phyloP scores from a whole-genome alignment of 1,140 invertebrate species.

The Metopolophium dirhodum region DNA sequence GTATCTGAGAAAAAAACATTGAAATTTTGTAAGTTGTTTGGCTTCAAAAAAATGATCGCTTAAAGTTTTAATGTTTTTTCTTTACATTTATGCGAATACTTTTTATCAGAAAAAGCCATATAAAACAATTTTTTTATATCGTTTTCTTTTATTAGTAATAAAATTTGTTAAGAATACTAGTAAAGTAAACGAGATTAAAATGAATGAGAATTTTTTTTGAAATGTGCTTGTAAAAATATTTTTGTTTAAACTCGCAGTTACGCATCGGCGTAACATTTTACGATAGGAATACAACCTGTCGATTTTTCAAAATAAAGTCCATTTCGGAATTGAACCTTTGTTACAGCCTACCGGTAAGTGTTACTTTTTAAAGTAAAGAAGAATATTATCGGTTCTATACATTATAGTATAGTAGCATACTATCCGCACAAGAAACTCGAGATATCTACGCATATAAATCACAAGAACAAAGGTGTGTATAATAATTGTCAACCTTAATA shows the following conservation, averaged over 20 bases:
- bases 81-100: neutral
- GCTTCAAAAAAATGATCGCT: neutral
- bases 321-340: neutral
- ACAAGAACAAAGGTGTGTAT: neutral
- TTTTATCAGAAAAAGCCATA: neutral
- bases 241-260: neutral
- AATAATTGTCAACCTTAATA: neutral
- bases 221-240: neutral
- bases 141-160: neutral
- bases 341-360: no score
- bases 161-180: neutral
- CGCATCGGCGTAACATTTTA: neutral
- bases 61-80: slow-evolving; percentile 14
- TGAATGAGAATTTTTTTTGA: neutral
- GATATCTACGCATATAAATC: neutral
- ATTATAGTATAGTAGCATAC: no score
- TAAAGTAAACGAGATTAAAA: neutral
- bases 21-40: neutral
- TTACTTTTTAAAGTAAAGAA: neutral
- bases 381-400: neutral
- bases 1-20: neutral
- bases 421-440: neutral
- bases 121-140: neutral
- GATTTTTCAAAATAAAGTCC: neutral
- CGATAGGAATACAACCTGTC: neutral